phyloP scores from a whole-genome alignment of 64 coral and sea anemone species.

The Anthopleura sola region DNA sequence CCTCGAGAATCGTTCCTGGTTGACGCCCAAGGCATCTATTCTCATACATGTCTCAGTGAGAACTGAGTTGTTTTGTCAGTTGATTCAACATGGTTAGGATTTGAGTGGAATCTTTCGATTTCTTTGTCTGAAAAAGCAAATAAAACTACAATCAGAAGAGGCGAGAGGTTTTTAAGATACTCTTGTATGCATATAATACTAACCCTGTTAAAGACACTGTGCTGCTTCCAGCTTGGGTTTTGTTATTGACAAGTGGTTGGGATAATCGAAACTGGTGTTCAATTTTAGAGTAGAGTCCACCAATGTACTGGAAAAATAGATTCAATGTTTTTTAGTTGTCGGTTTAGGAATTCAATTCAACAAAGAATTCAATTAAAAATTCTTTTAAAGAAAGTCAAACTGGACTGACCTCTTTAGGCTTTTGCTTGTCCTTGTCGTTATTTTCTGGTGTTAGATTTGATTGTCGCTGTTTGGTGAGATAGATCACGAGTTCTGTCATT shows the following conservation, averaged over 20 bases:
- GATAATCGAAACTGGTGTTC: slow-evolving; percentile 46
- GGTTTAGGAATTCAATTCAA: not conserved
- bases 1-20: not conserved
- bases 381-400: not conserved
- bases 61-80: not conserved
- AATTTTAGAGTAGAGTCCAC: slow-evolving; percentile 58
- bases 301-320: slow-evolving; percentile 27
- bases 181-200: not conserved
- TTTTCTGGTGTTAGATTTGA: slow-evolving; percentile 21
- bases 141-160: not conserved
- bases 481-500: slow-evolving; percentile 51
- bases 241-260: slow-evolving; percentile 20
- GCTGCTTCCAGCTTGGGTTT: slow-evolving; percentile 26
- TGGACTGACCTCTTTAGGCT: slow-evolving; percentile 46
- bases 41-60: no score
- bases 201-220: slow-evolving; percentile 33
- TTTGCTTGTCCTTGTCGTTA: slow-evolving; percentile 43
- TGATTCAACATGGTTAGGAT: not conserved
- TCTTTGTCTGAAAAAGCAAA: slow-evolving; percentile 25
- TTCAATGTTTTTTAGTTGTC: no score
- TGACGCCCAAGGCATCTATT: not conserved
- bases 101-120: slow-evolving; percentile 49
- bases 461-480: slow-evolving; percentile 39
- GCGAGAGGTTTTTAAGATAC: not conserved
- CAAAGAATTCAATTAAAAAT: no score